Conservation (phyloP, 2,113 vertebrate species). For the Tetraodon nigroviridis region DNA sequence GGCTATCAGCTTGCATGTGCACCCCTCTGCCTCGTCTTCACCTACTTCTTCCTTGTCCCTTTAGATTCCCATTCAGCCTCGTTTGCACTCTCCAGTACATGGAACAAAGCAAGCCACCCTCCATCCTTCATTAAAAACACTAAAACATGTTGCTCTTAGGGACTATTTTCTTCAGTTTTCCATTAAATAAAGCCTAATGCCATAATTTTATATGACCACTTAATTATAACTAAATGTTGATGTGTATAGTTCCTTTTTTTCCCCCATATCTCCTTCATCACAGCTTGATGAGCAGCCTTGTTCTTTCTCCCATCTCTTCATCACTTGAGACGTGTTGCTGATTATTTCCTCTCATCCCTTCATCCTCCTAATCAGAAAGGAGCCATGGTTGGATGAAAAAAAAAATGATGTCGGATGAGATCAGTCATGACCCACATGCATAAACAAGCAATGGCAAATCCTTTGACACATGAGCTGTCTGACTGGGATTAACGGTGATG, state of each 20-base stretch:
- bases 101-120: constrained; percentile 4
- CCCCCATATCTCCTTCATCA: constrained; percentile 16
- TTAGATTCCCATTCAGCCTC: constrained; percentile 10
- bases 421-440: constrained; percentile 15
- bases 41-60: constrained; percentile 5
- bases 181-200: neutral
- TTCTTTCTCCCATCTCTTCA: constrained; percentile 15
- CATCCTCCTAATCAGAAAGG: constrained; percentile 35
- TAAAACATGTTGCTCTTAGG: neutral
- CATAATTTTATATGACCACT: constrained; percentile 10
- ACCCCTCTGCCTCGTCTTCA: constrained; percentile 8
- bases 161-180: neutral
- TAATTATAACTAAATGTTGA: constrained; percentile 23
- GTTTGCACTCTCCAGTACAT: constrained; percentile 7
- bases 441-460: constrained; percentile 24
- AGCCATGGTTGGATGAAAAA: constrained; percentile 5
- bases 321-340: constrained; percentile 26
- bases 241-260: constrained; percentile 17
- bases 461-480: constrained; percentile 3
- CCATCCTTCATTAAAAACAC: neutral
- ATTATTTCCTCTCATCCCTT: constrained; percentile 32
- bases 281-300: constrained; percentile 2
- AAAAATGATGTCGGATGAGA: constrained; percentile 19
- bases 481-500: neutral
- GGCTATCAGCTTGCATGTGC: constrained; percentile 18